Percentiles rank a stretch among this genome's conserved stretches.
Conservation (phyloP, 1,140 invertebrate genomes). For the Pemphigus obesinymphae region DNA sequence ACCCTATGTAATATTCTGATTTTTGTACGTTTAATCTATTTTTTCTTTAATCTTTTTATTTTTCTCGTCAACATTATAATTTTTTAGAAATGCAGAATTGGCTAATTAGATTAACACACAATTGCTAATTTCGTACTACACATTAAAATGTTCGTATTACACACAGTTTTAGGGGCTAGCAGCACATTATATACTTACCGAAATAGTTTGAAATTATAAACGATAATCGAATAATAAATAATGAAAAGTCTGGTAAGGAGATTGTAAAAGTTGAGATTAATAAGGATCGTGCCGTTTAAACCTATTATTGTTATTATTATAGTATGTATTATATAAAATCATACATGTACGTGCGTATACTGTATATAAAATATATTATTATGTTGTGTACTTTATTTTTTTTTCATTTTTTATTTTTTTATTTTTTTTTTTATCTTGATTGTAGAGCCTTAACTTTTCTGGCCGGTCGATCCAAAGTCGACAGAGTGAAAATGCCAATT, state of each 20-base stretch:
- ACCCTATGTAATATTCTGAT: too few relatives aligned
- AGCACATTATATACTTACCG: too few relatives aligned
- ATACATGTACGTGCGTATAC: not conserved
- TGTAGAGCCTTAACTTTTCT: conserved; percentile 1
- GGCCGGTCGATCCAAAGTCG: not conserved
- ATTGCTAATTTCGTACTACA: too few relatives aligned
- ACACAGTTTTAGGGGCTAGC: too few relatives aligned
- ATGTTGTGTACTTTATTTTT: not conserved
- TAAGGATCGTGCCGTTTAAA: not conserved
- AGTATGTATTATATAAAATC: not conserved
- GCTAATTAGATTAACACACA: too few relatives aligned
- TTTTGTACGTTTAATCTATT: too few relatives aligned
- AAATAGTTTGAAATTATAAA: too few relatives aligned
- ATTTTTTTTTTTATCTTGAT: not conserved
- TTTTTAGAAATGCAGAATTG: too few relatives aligned
- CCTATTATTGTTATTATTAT: not conserved
- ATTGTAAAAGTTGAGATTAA: not conserved
- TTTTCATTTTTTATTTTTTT: too few relatives aligned
- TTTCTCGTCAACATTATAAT: too few relatives aligned
- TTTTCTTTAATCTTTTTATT: too few relatives aligned
- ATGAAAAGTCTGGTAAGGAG: not conserved
- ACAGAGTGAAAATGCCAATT: conserved; percentile 39
- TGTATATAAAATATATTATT: not conserved
- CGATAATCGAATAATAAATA: not conserved
- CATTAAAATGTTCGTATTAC: too few relatives aligned